Evolutionary conservation across 2,113 vertebrate genomes (phyloP), one percentile per base, ranked within the genome.

Genomic region (Oplegnathus fasciatus): DNA sequence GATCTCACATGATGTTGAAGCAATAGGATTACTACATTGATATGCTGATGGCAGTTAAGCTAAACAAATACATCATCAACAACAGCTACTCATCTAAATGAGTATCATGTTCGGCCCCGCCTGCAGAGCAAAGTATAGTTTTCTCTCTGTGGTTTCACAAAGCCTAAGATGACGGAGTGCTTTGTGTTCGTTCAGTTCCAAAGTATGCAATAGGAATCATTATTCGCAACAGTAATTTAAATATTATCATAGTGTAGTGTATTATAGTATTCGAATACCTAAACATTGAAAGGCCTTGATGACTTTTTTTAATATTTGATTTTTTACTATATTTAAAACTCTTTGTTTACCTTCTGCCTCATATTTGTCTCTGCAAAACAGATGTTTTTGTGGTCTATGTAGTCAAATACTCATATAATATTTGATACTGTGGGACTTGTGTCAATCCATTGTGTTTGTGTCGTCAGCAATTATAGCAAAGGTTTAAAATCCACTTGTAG

Each of bases 81-180:
- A 54, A 55, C 24, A 37, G 46, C 17, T 6, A 5, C 40, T 79
- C 30, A 34, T 73, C 20, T 42, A 34, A 52, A 61, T 66, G 37
- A 48, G 37, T 1, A 6, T 58, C 32, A 5, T 44, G 70, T 69
- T 75, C 34, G 30, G 66, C 24, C 6, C 22, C 3, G 46, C 54
- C 75, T 61, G 46, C 40, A 18, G 61, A 62, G 52, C 15, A 68
- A 85, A 68, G 62, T 52, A 32, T 26, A 68, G 76, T 46, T 5
- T 61, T 77, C 26, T 46, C 50, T 52, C 26, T 54, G 46, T n/a
- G 11, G 37, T 64, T 62, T 55, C 4, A 42, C 17, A 62, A 62
- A 64, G 46, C 42, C 55, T 52, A 18, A 17, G 52, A 50, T 57
- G 48, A 75, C 26, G 1, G 9, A 26, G 40, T 24, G 9, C 20